Evolutionary conservation across 2,888 invertebrate species (phyloP).

Genomic region (Rhogogaster chlorosoma): DNA sequence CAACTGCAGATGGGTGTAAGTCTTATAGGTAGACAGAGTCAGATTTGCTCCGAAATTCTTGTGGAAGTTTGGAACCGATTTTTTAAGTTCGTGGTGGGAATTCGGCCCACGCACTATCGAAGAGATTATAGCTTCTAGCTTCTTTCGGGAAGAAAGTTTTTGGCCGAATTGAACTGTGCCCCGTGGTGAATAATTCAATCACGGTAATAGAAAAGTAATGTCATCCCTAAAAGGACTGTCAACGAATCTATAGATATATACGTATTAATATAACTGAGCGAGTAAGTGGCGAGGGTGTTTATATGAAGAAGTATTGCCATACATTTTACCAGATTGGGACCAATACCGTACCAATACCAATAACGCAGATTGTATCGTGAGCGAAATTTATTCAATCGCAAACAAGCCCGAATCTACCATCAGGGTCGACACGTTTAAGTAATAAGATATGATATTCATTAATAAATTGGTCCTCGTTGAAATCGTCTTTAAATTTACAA

Average conservation of each 20-base stretch:
- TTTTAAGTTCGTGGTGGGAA: not conserved
- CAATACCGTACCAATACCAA: conserved; percentile 66
- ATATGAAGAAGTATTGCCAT: conserved; percentile 75
- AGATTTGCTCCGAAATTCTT: not conserved
- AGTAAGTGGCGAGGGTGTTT: conserved; percentile 65
- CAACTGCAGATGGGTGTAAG: not conserved
- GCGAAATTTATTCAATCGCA: conserved; percentile 46
- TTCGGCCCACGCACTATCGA: not conserved
- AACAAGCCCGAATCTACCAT: conserved; percentile 25
- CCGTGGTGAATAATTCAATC: conserved; percentile 67
- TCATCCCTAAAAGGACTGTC: conserved; percentile 60
- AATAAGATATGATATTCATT: conserved; percentile 30
- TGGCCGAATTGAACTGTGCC: conserved; percentile 19
- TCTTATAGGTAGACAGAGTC: not conserved
- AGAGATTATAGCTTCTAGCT: not conserved
- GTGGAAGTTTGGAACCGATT: not conserved
- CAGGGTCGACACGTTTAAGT: conserved; percentile 9
- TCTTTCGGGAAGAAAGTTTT: conserved; percentile 11
- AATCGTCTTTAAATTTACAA: not conserved
- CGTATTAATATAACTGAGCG: conserved; percentile 54
- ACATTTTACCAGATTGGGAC: conserved; percentile 75
- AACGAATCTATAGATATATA: conserved; percentile 47
- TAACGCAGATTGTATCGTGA: conserved; percentile 60
- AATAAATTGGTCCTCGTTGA: not conserved
- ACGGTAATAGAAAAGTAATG: conserved; percentile 74